Evolutionary conservation across 2,797 vertebrate species (phyloP), one percentile per base, ranked within the genome.

Genomic region (Adrianichthys oophorus): DNA sequence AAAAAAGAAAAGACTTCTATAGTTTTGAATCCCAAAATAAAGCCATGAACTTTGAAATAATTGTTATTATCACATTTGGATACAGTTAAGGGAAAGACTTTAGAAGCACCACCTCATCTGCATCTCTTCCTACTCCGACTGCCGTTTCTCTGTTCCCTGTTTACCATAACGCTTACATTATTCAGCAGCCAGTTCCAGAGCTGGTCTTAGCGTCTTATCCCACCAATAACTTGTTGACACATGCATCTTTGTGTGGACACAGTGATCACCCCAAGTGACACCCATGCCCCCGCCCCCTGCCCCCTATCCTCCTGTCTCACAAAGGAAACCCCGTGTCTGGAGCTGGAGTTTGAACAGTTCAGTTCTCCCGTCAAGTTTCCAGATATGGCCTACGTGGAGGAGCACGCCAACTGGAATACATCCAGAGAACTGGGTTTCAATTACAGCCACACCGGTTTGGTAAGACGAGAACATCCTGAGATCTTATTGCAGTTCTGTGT

Each of bases 291-390:
- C 19, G 3, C 19, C 64, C 37, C 47, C 55, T 65, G 26, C 32
- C 13, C 21, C 45, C 54, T 4, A 15, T n/a, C 3, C 5, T 41
- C 26, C 5, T 1, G 43, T 57, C 52, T 76, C 48, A 40, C 45
- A 21, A 70, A 94, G 97, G 97, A 99, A 96, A 99, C 97, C 24
- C 97, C 97, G 41, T 99, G 97, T 85, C 90, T 99, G 67, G 96
- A 99, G 85, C 86, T 99, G 86, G 97, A 99, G 91, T 98, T 98
- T 82, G 97, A 99, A 82, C 94, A 96, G 87, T 98, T 98, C 88
- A 98, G 96, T 82, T 95, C 92, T 74, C 95, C 96, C 17, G 95
- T 99, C 1, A 99, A 98, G 82, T 99, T 95, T 68, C 96, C 97
- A 19, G 96, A 98, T 74, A 97, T 97, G 95, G 78, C 93, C 14